Base-by-base conservation (phyloP, 2,888 invertebrate species). In the Cybosia mesomella region DNA sequence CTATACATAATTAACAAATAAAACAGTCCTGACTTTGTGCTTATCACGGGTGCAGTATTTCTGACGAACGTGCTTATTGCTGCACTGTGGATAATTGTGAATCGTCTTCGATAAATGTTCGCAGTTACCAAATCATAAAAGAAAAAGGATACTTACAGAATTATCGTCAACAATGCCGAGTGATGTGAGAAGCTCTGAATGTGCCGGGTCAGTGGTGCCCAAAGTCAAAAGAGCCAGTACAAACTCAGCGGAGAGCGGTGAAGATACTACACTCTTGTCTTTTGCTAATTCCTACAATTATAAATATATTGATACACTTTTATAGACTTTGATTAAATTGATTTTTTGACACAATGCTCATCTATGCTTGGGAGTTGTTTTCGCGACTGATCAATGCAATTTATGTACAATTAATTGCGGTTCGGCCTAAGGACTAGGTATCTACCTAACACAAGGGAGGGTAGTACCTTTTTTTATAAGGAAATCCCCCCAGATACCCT, bases 171-270 rank as follows among this genome's bases (percentile, higher is more conserved):
- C 82, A 61, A 94, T 79, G 0, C 87, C 92, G 21, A 94, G 88
- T 10, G 90, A 72, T 2, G 83, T 81, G 8, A 93, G 81, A 21
- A 95, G 83, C 77, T 95, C 92, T 1, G 81, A 64, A 71, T 93
- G 94, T 11, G 92, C 88, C 0, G 87, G 85, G 0, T 90, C 91
- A 53, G 86, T 86, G n/a, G 91, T 85, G 13, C 94, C 95, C 60
- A 95, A 82, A n/a, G 95, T 79, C 64, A 94, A 68, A 71, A 95
- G 83, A 13, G 92, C 94, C 70, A 95, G 76, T 36, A 95, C 83
- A 79, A 92, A 88, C 79, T 95, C 95, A 0, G 94, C 93, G 15
- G 95, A 95, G 32, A 95, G 79, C 1, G 95, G 95, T 7, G 95
- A 95, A 24, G 95, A 92, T 8, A 95, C 91, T 24, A 93, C 89